Base-by-base conservation (phyloP, 2,113 vertebrate species). In the Chloebia gouldiae region DNA sequence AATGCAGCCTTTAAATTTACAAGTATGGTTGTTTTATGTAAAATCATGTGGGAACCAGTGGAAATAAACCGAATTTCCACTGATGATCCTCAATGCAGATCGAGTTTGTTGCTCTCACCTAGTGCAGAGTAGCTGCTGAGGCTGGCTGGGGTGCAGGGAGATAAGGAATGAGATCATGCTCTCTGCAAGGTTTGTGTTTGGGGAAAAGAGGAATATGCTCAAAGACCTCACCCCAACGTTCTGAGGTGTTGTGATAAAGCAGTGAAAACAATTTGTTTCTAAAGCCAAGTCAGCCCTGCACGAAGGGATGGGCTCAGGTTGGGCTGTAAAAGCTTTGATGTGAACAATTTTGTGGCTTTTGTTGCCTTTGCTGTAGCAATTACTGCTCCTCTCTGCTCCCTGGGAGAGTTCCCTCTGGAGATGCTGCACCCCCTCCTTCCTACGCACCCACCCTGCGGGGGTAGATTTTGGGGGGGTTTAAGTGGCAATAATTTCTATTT, bases 371-470 rank as follows among this genome's bases (percentile, higher is more conserved):
- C 73, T 39, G 10, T 0, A 12, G 82, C 35, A 42, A 39, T 27
- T 50, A 15, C 18, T 40, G 35, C 9, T 60, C 28, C 37, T 42
- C 2, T 85, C 51, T 42, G 42, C 82, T 83, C 42, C 21, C 18
- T 12, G 49, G 40, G 7, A 33, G n/a, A 33, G 25, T 9, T 92
- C 7, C 0, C 1, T 1, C 57, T 70, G 64, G 35, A 8, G 60
- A 21, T 24, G 70, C 40, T 68, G 31, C 69, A 35, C 13, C 20
- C 44, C 25, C 40, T 33, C 9, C n/a, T 45, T 42, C 33, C 56
- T 12, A 5, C 2, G 0, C 45, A 2, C 30, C 4, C n/a, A 23
- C 25, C 7, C 51, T 23, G 45, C 1, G 0, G 50, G 40, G 15
- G 14, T 2, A 4, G 39, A 10, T 35, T 40, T 31, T 40, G 15